Conservation (phyloP, 2,113 vertebrate genomes). For the Heliornis fulica region DNA sequence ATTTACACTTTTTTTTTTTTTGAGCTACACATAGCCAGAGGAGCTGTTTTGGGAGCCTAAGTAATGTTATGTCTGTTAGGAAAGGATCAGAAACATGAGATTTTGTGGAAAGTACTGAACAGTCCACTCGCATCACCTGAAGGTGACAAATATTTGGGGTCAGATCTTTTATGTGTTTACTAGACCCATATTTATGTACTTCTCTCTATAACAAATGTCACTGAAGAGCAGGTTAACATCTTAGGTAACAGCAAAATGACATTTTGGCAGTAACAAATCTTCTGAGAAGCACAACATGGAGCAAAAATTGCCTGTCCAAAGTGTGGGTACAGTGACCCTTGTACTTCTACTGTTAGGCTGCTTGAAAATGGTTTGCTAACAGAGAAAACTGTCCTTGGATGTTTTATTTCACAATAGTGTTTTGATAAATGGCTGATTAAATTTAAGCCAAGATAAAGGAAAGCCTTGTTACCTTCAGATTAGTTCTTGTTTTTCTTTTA, state of each 20-base stretch:
- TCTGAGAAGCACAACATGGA: background rate
- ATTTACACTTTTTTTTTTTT: background rate
- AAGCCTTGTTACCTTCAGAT: background rate
- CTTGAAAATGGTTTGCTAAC: background rate
- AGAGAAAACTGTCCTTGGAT: background rate
- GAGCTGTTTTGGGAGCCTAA: background rate
- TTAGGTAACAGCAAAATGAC: background rate
- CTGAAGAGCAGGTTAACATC: background rate
- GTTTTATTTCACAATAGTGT: background rate
- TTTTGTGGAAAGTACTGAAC: background rate
- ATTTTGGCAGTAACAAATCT: background rate
- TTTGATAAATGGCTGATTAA: background rate
- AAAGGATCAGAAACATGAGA: background rate
- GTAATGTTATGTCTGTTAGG: background rate
- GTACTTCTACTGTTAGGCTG: background rate
- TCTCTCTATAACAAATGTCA: background rate
- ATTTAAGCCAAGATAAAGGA: background rate
- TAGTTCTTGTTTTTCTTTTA: background rate
- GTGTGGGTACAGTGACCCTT: background rate
- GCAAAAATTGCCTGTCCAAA: background rate
- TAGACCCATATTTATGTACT: background rate
- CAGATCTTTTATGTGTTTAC: background rate
- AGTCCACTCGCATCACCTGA: fast-evolving
- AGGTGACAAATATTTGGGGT: background rate
- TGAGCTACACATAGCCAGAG: background rate